These are phyloP conservation scores for Salmo trutta DNA, from an alignment of 2,797 vertebrate genomes.

Conservation along the genomic window DNA sequence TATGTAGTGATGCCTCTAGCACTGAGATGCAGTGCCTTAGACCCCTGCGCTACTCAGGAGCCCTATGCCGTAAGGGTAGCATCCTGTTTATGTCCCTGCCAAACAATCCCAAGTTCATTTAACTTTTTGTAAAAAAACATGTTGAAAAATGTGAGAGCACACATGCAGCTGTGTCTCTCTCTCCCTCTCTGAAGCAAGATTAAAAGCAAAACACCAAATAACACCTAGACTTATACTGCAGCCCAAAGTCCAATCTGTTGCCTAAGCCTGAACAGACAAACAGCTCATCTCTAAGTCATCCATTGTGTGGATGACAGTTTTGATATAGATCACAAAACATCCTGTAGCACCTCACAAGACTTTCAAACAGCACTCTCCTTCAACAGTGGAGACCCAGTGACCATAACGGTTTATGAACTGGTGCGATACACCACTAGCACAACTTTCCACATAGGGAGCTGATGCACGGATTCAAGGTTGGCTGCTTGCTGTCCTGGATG, in stretches of 20 bases:
- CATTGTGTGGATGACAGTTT: not conserved
- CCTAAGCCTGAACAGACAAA: not conserved
- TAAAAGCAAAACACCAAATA: not conserved
- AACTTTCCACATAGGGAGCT: not conserved
- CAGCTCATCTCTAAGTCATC: not conserved
- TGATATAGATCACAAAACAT: not conserved
- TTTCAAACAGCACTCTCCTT: not conserved
- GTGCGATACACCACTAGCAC: not conserved
- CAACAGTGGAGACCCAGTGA: not conserved
- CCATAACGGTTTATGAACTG: not conserved
- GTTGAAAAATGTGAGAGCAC: too few species aligned
- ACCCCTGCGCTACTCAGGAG: too few species aligned
- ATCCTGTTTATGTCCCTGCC: too few species aligned
- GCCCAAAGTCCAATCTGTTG: not conserved
- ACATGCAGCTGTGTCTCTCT: too few species aligned
- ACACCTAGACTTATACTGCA: not conserved
- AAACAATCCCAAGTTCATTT: too few species aligned
- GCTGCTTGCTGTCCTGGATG: not conserved
- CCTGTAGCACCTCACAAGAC: not conserved
- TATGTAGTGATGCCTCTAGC: too few species aligned
- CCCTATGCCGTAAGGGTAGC: too few species aligned
- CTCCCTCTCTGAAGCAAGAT: not conserved
- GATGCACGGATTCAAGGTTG: constrained; percentile 3
- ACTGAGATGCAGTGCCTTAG: too few species aligned
- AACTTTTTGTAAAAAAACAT: too few species aligned